A percentile compares a stretch with the other conserved stretches of the same genome.
Evolutionary conservation across 2,113 vertebrate species (phyloP).

Genomic region (Acanthochromis polyacanthus): DNA sequence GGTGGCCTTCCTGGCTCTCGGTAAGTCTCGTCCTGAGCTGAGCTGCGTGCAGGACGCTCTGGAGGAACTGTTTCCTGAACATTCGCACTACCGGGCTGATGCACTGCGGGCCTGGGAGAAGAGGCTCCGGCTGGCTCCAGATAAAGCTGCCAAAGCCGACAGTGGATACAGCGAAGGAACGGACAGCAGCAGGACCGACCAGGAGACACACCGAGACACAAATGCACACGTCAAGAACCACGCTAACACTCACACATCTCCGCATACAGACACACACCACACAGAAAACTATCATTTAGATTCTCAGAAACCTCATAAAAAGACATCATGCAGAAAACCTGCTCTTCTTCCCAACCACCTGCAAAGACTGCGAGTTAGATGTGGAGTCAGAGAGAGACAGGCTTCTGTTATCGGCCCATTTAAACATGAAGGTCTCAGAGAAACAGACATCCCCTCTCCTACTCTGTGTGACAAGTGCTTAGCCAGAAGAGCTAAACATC

Average conservation of each 20-base stretch:
- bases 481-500: slow-evolving; percentile 40
- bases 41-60: slow-evolving; percentile 88
- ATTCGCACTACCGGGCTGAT: slow-evolving; percentile 77
- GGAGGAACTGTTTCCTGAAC: slow-evolving; percentile 90
- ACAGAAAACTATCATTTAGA: slow-evolving; percentile 18
- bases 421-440: slow-evolving; percentile 31
- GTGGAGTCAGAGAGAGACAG: slow-evolving; percentile 40
- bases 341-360: slow-evolving; percentile 75
- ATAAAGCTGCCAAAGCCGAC: slow-evolving; percentile 86
- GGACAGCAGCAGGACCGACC: slow-evolving; percentile 29
- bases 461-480: slow-evolving; percentile 75
- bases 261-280: slow-evolving; percentile 1
- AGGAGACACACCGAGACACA: slow-evolving; percentile 24
- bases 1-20: slow-evolving; percentile 91
- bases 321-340: slow-evolving; percentile 57
- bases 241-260: slow-evolving; percentile 12
- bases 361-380: slow-evolving; percentile 71
- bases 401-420: slow-evolving; percentile 52
- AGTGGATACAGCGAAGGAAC: slow-evolving; percentile 81
- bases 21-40: slow-evolving; percentile 88
- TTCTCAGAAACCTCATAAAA: slow-evolving; percentile 48
- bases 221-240: slow-evolving; percentile 31
- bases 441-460: slow-evolving; percentile 29
- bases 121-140: slow-evolving; percentile 79
- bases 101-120: slow-evolving; percentile 84